Base-by-base conservation (phyloP, 2,113 vertebrate genomes). In the Chloebia gouldiae region DNA sequence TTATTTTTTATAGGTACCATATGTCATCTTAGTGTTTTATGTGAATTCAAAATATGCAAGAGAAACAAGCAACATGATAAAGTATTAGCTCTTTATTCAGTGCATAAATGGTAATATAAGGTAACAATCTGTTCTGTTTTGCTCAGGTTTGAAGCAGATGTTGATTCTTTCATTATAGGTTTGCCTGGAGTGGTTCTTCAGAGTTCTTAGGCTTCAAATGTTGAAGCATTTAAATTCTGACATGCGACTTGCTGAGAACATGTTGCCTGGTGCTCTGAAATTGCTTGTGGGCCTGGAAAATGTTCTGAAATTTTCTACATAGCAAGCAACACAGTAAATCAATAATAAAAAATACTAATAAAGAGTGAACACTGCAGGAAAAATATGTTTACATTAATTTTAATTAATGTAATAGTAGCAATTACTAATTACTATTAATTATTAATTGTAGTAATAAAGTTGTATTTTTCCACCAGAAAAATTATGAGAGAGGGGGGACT, bases 401-500 rank as follows among this genome's bases (percentile, higher is more conserved):
- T n/a, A 57, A 19, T 39, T 27, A 39, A 28, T 39, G 11, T 27
- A 39, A 27, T 28, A 39, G 16, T 39, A 18, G 25, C 18, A 39
- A 27, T 39, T 39, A 19, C 6, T 39, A 60, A 39, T 27, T 37
- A 18, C n/a, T 60, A 37, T 37, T 60, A 27, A 37, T 60, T 60
- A 28, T 2, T 28, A 39, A 27, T 37, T 61, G 9, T 10, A 45
- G 13, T 27, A 54, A 81, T 49, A 47, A 80, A 76, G 9, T 22
- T 3, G 3, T 27, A 23, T 75, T 68, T 81, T 87, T 72, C 49
- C 17, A 21, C 20, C 45, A 37, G 37, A 80, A 81, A 51, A 69
- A 21, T n/a, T 31, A 15, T 35, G 4, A 40, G 14, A 25, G 0
- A 0, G 2, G 30, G 28, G 15, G 19, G 7, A 16, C 15, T 79